Evolutionary conservation across 2,888 invertebrate genomes (phyloP).

Genomic region (Corbicula japonica): DNA sequence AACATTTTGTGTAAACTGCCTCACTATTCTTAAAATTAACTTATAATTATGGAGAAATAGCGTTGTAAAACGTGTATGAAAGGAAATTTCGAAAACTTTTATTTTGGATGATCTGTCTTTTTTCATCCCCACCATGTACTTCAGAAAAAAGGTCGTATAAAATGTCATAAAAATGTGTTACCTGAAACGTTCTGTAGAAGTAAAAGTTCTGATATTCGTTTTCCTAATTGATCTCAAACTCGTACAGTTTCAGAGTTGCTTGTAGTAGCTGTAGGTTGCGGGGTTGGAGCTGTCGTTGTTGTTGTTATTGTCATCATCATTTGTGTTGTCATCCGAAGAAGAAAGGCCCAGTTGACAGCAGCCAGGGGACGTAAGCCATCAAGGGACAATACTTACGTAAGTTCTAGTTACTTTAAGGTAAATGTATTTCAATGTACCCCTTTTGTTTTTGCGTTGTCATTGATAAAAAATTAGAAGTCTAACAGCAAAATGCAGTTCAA

Average conservation of each 20-base stretch:
- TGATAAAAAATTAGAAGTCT: background rate
- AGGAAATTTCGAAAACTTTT: too few relatives aligned
- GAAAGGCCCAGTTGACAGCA: background rate
- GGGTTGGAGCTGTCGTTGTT: slow-evolving; percentile 20
- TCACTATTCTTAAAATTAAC: too few relatives aligned
- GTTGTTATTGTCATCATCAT: slow-evolving; percentile 23
- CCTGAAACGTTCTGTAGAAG: background rate
- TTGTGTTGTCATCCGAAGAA: slow-evolving; percentile 28
- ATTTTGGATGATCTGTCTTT: too few relatives aligned
- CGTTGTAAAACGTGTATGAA: too few relatives aligned
- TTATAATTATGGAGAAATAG: too few relatives aligned
- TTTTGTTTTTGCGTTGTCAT: background rate
- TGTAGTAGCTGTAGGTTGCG: slow-evolving; percentile 29
- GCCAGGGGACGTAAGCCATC: background rate
- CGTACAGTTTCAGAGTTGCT: slow-evolving; percentile 32
- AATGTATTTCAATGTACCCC: background rate
- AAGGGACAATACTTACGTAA: slow-evolving; percentile 36
- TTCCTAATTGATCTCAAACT: background rate
- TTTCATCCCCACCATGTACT: background rate
- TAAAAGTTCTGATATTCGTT: background rate
- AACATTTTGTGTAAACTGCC: too few relatives aligned
- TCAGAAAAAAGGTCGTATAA: background rate
- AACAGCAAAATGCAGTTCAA: background rate
- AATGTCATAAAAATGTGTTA: background rate
- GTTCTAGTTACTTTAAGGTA: background rate